Conservation (phyloP, 1,140 invertebrate species). For the Calliopsis andreniformis region DNA sequence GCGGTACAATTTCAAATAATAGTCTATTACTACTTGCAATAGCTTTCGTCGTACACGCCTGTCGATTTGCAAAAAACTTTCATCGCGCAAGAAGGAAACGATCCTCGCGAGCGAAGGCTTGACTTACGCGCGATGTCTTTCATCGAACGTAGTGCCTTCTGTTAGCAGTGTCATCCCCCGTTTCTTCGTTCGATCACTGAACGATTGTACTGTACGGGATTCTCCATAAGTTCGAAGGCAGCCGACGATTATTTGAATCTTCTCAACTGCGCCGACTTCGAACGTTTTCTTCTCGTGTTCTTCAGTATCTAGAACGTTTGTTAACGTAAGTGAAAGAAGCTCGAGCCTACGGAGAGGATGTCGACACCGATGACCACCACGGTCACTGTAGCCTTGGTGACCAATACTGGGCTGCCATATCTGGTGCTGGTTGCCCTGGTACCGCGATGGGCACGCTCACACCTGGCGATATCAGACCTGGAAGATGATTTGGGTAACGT, state of each 20-base stretch:
- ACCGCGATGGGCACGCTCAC: constrained; percentile 88
- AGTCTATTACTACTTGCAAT: background rate
- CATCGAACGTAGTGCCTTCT: background rate
- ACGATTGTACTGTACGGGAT: background rate
- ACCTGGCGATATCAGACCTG: constrained; percentile 87
- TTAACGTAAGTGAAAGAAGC: constrained; percentile 63
- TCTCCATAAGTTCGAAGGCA: constrained; percentile 7
- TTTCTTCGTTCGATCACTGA: background rate
- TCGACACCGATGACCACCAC: constrained; percentile 78
- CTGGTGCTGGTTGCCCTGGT: constrained; percentile 83
- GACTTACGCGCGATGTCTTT: background rate
- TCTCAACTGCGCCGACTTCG: constrained; percentile 46
- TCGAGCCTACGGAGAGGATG: constrained; percentile 74
- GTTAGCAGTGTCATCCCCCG: background rate
- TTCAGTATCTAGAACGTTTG: constrained; percentile 31
- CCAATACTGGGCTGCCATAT: constrained; percentile 87
- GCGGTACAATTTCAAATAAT: background rate
- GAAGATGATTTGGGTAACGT: constrained; percentile 31
- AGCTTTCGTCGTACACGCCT: constrained; percentile 5
- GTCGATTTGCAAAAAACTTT: constrained; percentile 5
- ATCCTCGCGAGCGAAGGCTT: background rate
- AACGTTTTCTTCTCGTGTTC: constrained; percentile 46
- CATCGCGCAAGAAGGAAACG: constrained; percentile 11
- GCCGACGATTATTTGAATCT: constrained; percentile 42
- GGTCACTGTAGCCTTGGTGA: constrained; percentile 85